These are phyloP conservation scores for Jordanella pulchra DNA, from an alignment of 2,797 vertebrate species.

Conservation along the genomic window DNA sequence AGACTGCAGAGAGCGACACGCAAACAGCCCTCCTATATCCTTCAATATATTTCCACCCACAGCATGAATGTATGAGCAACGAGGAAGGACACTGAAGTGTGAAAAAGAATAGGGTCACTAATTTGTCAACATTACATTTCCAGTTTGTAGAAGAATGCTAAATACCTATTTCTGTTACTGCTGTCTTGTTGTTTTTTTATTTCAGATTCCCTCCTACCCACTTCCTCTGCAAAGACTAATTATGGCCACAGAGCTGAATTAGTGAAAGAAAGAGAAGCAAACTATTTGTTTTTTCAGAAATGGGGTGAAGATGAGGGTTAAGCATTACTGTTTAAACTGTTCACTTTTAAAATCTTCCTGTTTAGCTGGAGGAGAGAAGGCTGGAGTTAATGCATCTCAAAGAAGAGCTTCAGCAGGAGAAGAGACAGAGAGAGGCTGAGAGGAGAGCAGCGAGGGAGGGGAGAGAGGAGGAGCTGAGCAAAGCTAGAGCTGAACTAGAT, in stretches of 20 bases:
- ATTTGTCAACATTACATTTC: conserved; percentile 17
- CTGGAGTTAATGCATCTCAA: conserved; percentile 74
- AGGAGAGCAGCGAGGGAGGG: conserved; percentile 73
- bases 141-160: conserved; percentile 6
- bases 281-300: not conserved
- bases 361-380: conserved; percentile 75
- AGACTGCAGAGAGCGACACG: conserved; percentile 22
- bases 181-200: conserved; percentile 5
- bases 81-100: conserved; percentile 9
- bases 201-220: conserved; percentile 18
- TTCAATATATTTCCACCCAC: conserved; percentile 24
- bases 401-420: conserved; percentile 76
- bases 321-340: not conserved
- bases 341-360: not conserved
- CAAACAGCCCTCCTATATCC: conserved; percentile 21
- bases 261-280: not conserved
- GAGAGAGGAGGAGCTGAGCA: conserved; percentile 66
- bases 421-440: conserved; percentile 66
- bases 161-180: conserved; percentile 17
- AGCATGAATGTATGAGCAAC: conserved; percentile 20
- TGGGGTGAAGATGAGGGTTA: not conserved
- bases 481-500: conserved; percentile 81
- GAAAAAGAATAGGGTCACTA: not conserved
- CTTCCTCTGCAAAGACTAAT: conserved; percentile 28
- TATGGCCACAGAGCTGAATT: conserved; percentile 17